Evolutionary conservation across 1,140 invertebrate species (phyloP).

Genomic region (Drosophila serrata): DNA sequence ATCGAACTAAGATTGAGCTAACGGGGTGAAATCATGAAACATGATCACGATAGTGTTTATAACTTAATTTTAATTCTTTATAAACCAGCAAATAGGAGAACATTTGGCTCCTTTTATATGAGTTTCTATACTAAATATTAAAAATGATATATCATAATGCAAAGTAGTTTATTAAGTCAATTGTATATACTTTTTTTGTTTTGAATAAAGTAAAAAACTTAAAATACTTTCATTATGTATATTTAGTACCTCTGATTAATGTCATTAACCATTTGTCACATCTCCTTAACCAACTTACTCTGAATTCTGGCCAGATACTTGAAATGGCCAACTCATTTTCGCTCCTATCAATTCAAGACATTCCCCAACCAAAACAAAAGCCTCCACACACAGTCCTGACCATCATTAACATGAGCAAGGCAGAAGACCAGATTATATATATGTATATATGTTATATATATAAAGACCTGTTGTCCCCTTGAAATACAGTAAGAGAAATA

Average conservation of each 20-base stretch:
- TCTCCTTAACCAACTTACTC: not conserved
- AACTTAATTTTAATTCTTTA: constrained; percentile 7
- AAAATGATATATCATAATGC: not conserved
- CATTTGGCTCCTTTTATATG: not conserved
- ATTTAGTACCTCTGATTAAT: not conserved
- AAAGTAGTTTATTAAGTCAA: not conserved
- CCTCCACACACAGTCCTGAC: constrained; percentile 18
- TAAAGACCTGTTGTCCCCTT: constrained; percentile 33
- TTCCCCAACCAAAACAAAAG: constrained; percentile 38
- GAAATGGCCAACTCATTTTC: constrained; percentile 31
- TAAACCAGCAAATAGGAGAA: not conserved
- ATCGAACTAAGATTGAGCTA: constrained; percentile 25
- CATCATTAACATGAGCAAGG: constrained; percentile 38
- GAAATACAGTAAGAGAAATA: constrained; percentile 9
- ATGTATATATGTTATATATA: not conserved
- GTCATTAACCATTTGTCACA: constrained; percentile 10
- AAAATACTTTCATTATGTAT: no score
- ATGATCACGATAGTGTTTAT: not conserved
- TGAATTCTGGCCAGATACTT: constrained; percentile 4
- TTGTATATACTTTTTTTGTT: not conserved
- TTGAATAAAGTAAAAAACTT: not conserved
- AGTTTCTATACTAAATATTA: not conserved
- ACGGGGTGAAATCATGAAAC: constrained; percentile 11
- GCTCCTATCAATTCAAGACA: constrained; percentile 41
- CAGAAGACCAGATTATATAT: constrained; percentile 11